Evolutionary conservation across 2,888 invertebrate species (phyloP).

Genomic region (Sepioteuthis lessoniana): DNA sequence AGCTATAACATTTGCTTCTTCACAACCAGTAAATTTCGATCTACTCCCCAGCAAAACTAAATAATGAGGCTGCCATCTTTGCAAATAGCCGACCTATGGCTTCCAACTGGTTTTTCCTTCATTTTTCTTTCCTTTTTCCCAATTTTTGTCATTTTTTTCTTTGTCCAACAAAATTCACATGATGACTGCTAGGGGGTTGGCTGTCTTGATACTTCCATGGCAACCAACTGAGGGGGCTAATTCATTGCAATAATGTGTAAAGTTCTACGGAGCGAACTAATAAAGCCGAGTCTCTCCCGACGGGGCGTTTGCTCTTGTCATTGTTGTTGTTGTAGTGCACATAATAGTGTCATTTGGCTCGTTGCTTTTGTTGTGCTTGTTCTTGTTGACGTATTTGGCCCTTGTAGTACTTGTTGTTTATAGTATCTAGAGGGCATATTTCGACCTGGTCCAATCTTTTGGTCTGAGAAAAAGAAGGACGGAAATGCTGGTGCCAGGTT

Average conservation of each 20-base stretch:
- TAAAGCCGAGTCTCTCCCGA: background rate
- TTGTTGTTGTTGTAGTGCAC: background rate
- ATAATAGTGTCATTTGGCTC: background rate
- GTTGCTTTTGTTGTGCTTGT: background rate
- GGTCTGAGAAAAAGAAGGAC: background rate
- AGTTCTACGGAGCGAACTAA: background rate
- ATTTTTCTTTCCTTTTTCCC: background rate
- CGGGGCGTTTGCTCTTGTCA: background rate
- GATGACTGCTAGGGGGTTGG: background rate
- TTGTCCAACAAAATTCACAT: background rate
- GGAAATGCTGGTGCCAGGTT: background rate
- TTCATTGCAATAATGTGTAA: constrained; percentile 9
- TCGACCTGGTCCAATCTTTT: background rate
- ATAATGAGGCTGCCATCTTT: constrained; percentile 3
- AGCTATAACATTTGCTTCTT: background rate
- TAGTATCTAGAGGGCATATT: background rate
- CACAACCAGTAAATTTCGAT: background rate
- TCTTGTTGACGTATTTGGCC: background rate
- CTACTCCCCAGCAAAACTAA: background rate
- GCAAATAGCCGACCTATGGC: constrained; percentile 8
- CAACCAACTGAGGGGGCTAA: background rate
- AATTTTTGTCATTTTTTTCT: background rate
- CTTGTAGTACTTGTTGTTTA: background rate
- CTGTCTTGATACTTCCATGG: constrained; percentile 21
- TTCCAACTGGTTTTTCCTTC: background rate